Conservation (phyloP, 2,888 invertebrate species). For the Podotricha telesiphe region DNA sequence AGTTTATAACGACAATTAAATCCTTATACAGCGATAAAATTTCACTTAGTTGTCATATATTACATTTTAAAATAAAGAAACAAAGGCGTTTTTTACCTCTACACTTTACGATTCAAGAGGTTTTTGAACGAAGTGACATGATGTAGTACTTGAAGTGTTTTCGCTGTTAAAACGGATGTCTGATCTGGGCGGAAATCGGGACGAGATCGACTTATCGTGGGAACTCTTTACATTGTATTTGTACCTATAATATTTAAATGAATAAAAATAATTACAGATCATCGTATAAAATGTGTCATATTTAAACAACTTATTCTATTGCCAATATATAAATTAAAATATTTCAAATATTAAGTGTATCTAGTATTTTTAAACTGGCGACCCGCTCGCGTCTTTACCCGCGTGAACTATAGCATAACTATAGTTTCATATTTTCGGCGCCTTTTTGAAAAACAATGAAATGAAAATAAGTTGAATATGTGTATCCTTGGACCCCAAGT, state of each 20-base stretch:
- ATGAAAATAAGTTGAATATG: too few species aligned
- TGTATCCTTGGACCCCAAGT: too few species aligned
- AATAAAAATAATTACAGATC: background rate
- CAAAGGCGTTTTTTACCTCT: background rate
- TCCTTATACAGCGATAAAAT: background rate
- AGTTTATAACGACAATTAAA: background rate
- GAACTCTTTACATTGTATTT: conserved; percentile 30
- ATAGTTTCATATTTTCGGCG: too few species aligned
- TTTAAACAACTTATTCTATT: background rate
- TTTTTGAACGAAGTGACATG: conserved; percentile 28
- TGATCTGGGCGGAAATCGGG: conserved; percentile 36
- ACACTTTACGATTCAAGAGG: conserved; percentile 2
- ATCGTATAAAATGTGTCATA: background rate
- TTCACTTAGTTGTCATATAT: background rate
- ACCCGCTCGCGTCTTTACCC: too few species aligned
- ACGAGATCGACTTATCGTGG: conserved; percentile 36
- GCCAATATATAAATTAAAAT: too few species aligned
- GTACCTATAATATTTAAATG: conserved; percentile 4
- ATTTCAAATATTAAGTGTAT: too few species aligned
- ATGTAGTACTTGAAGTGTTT: conserved; percentile 30
- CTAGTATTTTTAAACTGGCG: too few species aligned
- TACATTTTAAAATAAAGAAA: background rate
- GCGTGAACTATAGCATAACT: too few species aligned
- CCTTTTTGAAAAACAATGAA: too few species aligned
- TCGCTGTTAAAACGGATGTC: conserved; percentile 39